phyloP scores from a whole-genome alignment of 2,888 invertebrate genomes.

The Allygus modestus region DNA sequence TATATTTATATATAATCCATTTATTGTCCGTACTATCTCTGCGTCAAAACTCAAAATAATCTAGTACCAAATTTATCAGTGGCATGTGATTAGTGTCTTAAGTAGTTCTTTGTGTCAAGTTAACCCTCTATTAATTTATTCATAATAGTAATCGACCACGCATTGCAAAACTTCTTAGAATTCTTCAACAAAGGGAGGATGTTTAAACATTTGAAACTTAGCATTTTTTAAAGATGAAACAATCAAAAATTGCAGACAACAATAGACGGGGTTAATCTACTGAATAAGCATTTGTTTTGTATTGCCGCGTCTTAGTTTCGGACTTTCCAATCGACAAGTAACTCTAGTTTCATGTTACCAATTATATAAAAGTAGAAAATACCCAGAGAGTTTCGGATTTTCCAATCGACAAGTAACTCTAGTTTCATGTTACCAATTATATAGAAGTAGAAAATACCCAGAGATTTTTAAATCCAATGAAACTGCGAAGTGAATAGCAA shows the following conservation, averaged over 20 bases:
- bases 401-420: background rate
- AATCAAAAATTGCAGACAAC: conserved; percentile 5
- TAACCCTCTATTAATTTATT: too few relatives aligned
- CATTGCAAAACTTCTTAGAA: background rate
- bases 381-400: background rate
- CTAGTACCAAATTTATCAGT: too few relatives aligned
- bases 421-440: background rate
- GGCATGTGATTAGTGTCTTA: too few relatives aligned
- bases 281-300: conserved; percentile 32
- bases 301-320: background rate
- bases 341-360: background rate
- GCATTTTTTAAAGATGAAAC: background rate
- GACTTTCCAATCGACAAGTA: conserved; percentile 4
- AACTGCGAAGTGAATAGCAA: too few relatives aligned
- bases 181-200: background rate
- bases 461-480: background rate
- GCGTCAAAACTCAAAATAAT: too few relatives aligned
- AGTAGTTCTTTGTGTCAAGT: too few relatives aligned
- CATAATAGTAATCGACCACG: too few relatives aligned
- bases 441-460: too few relatives aligned
- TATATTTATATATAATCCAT: too few relatives aligned
- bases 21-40: too few relatives aligned
- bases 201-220: background rate
- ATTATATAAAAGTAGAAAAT: too few relatives aligned
- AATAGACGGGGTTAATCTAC: background rate